phyloP scores from a whole-genome alignment of 2,888 invertebrate genomes.

The Eumacrocentrus americanus region DNA sequence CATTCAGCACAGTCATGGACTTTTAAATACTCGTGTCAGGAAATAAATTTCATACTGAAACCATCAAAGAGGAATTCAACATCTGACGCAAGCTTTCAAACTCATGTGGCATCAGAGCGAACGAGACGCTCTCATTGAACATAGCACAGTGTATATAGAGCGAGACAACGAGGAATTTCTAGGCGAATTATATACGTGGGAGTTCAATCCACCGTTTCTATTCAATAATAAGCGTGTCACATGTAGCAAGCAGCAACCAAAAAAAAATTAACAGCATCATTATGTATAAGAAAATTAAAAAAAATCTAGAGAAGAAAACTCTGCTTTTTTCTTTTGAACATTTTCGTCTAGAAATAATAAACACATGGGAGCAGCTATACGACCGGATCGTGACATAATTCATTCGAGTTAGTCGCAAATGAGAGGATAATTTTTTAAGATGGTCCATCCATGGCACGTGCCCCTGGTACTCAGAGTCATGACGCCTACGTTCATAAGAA shows the following conservation, averaged over 20 bases:
- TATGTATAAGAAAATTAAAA: background rate
- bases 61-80: slow-evolving; percentile 1
- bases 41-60: slow-evolving; percentile 6
- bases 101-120: slow-evolving; percentile 1
- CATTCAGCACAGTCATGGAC: no score
- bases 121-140: slow-evolving; percentile 13
- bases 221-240: slow-evolving; percentile 7
- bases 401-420: slow-evolving; percentile 35
- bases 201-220: slow-evolving; percentile 17
- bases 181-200: slow-evolving; percentile 28
- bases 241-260: background rate
- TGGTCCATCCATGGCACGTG: slow-evolving; percentile 45
- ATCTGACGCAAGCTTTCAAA: slow-evolving; percentile 16
- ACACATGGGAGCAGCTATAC: slow-evolving; percentile 17
- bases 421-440: slow-evolving; percentile 32
- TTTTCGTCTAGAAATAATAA: background rate
- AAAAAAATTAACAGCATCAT: background rate
- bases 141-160: slow-evolving; percentile 6
- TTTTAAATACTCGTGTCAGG: background rate
- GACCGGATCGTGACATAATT: slow-evolving; percentile 35
- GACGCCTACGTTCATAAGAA: slow-evolving; percentile 50
- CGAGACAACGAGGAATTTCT: slow-evolving; percentile 24
- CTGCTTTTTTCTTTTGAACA: no score
- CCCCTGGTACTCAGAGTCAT: slow-evolving; percentile 37
- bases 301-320: background rate